Conservation (phyloP, 2,888 invertebrate genomes). For the Cheilosia vernalis region DNA sequence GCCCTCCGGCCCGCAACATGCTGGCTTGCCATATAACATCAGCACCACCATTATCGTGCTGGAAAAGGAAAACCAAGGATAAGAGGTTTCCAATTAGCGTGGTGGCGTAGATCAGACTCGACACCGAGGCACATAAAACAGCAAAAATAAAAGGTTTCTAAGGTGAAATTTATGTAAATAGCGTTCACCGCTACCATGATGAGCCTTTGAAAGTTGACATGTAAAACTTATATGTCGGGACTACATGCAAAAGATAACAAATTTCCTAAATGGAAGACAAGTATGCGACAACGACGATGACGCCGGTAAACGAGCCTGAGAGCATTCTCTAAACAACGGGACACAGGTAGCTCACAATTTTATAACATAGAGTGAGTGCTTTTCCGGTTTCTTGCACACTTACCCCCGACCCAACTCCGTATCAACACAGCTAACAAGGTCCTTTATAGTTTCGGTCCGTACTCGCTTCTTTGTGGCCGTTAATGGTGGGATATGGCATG, state of each 20-base stretch:
- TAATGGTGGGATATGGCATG: not conserved
- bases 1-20: not conserved
- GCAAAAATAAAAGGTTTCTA: conserved; percentile 48
- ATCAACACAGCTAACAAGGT: conserved; percentile 19
- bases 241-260: conserved; percentile 49
- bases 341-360: conserved; percentile 31
- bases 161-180: conserved; percentile 69
- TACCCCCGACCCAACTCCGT: not conserved
- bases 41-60: conserved; percentile 2
- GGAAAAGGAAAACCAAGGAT: conserved; percentile 57
- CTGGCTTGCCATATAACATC: not conserved
- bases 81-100: conserved; percentile 75
- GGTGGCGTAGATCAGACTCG: conserved; percentile 69
- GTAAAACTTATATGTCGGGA: conserved; percentile 45
- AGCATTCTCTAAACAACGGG: conserved; percentile 43
- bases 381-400: conserved; percentile 49
- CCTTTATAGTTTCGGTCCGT: conserved; percentile 10
- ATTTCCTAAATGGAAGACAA: conserved; percentile 43
- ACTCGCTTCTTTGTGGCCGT: conserved; percentile 40
- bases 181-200: conserved; percentile 8
- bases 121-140: conserved; percentile 33
- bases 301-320: not conserved
- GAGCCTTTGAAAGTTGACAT: conserved; percentile 49
- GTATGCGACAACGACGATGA: conserved; percentile 1
- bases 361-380: conserved; percentile 58